Percentiles rank a stretch among this genome's conserved stretches.
phyloP scores from a whole-genome alignment of 1,140 invertebrate genomes.

The Diorhabda elongata region DNA sequence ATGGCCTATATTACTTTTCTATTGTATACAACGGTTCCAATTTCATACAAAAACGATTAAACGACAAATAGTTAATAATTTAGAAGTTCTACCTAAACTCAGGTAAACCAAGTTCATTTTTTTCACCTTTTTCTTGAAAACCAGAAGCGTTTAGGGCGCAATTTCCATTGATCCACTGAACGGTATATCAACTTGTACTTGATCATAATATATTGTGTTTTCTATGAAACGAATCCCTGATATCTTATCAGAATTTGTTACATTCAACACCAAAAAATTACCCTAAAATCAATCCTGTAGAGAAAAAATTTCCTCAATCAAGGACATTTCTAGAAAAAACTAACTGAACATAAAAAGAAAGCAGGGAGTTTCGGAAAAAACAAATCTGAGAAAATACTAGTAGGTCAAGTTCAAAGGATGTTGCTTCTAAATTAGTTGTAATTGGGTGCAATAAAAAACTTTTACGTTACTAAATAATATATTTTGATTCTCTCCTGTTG shows the following conservation, averaged over 20 bases:
- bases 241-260: no score
- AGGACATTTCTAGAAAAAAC: background rate
- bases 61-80: background rate
- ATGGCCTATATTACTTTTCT: background rate
- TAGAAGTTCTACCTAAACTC: background rate
- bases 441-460: no score
- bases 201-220: no score
- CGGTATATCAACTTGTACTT: no score
- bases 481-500: no score
- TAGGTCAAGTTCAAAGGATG: background rate
- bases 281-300: no score
- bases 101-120: background rate
- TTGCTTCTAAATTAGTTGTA: no score
- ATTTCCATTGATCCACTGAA: no score
- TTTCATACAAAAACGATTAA: slow-evolving; percentile 5
- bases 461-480: no score
- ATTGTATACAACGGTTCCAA: background rate
- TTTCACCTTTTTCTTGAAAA: background rate
- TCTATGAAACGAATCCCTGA: no score
- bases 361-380: background rate
- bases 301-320: no score
- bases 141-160: background rate
- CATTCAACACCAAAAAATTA: no score
- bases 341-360: background rate
- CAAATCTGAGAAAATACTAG: background rate